phyloP scores from a whole-genome alignment of 23 tunicate genomes.

The Pegea sp. region DNA sequence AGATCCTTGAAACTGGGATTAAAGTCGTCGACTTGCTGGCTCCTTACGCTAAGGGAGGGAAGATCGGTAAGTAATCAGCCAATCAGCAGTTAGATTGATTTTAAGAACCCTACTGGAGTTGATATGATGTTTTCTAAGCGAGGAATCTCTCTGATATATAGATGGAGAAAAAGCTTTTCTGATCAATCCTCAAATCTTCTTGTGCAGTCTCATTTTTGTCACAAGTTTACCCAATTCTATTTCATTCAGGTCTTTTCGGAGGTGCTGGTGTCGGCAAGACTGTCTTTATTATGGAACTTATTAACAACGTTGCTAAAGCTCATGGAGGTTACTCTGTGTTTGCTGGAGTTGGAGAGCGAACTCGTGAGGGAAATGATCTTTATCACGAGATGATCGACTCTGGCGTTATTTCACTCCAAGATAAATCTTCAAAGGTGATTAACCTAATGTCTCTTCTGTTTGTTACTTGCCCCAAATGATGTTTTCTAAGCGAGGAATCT shows the following conservation, averaged over 20 bases:
- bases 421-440: slow-evolving; percentile 72
- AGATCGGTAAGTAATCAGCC: slow-evolving; percentile 45
- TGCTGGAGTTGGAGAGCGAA: slow-evolving; percentile 99
- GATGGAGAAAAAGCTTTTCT: not conserved
- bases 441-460: not conserved
- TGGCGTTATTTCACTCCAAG: slow-evolving; percentile 91
- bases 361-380: slow-evolving; percentile 98
- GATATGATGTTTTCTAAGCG: not conserved
- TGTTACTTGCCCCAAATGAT: not conserved
- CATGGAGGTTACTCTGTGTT: slow-evolving; percentile 99
- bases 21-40: slow-evolving; percentile 99
- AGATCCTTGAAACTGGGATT: slow-evolving; percentile 99
- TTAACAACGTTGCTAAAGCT: slow-evolving; percentile 99
- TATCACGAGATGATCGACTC: slow-evolving; percentile 99
- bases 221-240: not conserved
- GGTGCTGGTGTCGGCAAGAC: slow-evolving; percentile 99
- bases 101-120: not conserved
- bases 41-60: slow-evolving; percentile 99
- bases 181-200: not conserved
- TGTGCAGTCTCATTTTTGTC: not conserved
- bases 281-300: slow-evolving; percentile 99
- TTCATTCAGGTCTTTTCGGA: slow-evolving; percentile 66
- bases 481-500: not conserved
- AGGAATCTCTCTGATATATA: not conserved
- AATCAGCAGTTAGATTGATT: not conserved